phyloP scores from a whole-genome alignment of 2,888 invertebrate genomes.

The Hemaris fuciformis region DNA sequence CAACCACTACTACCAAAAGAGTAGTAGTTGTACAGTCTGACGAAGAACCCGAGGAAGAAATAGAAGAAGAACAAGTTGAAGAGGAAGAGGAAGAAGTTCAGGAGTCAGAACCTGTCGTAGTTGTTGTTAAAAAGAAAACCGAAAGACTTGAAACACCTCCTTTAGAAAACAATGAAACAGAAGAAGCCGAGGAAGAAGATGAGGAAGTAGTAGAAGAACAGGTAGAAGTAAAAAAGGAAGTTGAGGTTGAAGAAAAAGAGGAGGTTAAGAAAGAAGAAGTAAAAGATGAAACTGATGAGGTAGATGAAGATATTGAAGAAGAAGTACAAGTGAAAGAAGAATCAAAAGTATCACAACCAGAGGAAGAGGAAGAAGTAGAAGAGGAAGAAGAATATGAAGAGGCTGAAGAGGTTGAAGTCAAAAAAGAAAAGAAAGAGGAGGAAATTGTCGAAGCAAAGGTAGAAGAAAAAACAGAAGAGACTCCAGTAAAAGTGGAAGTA shows the following conservation, averaged over 20 bases:
- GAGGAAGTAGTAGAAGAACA: conserved; percentile 26
- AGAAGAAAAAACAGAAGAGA: conserved; percentile 20
- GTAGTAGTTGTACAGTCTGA: conserved; percentile 51
- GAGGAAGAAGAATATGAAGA: conserved; percentile 9
- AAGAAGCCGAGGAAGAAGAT: conserved; percentile 35
- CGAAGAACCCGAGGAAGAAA: conserved; percentile 46
- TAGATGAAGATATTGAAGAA: conserved; percentile 22
- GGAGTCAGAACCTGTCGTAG: conserved; percentile 37
- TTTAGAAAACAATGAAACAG: conserved; percentile 23
- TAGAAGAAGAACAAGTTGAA: conserved; percentile 41
- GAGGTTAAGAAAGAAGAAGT: conserved; percentile 29
- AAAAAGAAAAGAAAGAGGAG: conserved; percentile 26
- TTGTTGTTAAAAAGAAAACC: conserved; percentile 34
- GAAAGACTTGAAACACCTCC: conserved; percentile 23
- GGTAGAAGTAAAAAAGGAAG: conserved; percentile 7
- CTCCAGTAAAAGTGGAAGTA: background rate
- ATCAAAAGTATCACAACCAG: no score
- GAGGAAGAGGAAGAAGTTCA: conserved; percentile 41
- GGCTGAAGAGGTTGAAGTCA: conserved; percentile 24
- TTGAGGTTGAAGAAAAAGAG: conserved; percentile 21
- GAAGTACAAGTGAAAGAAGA: conserved; percentile 7
- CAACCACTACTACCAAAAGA: conserved; percentile 57
- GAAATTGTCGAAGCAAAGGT: conserved; percentile 24
- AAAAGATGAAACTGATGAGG: conserved; percentile 27
- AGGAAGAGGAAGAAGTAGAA: conserved; percentile 30